phyloP scores from a whole-genome alignment of 2,888 invertebrate genomes.

The Lithophane leautieri region DNA sequence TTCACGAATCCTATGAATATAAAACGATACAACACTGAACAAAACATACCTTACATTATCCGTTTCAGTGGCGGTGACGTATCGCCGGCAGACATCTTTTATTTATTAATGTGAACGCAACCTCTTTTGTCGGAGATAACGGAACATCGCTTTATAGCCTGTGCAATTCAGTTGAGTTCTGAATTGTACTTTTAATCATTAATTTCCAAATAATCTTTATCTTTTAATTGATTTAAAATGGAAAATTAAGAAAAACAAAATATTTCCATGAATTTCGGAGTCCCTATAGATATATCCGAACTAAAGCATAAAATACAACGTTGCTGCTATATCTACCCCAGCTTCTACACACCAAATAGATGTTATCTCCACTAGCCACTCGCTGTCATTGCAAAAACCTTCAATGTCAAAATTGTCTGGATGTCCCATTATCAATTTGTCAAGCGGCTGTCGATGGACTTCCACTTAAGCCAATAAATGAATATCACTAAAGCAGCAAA shows the following conservation, averaged over 20 bases:
- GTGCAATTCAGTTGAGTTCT: background rate
- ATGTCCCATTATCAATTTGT: background rate
- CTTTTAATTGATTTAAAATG: background rate
- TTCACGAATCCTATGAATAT: conserved; percentile 45
- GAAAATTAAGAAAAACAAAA: too few species aligned
- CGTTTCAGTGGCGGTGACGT: conserved; percentile 40
- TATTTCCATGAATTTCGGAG: background rate
- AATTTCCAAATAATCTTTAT: background rate
- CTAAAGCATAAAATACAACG: background rate
- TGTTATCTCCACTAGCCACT: background rate
- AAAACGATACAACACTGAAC: conserved; percentile 44
- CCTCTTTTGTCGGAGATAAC: conserved; percentile 31
- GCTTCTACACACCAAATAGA: background rate
- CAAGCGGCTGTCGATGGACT: background rate
- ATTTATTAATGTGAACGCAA: conserved; percentile 45
- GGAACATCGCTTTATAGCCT: conserved; percentile 6
- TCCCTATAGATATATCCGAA: too few species aligned
- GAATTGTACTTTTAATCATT: background rate
- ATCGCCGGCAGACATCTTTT: conserved; percentile 38
- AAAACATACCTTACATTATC: conserved; percentile 41
- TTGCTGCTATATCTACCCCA: background rate
- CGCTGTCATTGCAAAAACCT: background rate
- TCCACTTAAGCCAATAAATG: background rate
- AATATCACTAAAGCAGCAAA: background rate
- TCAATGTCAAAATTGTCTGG: background rate